Conservation (phyloP, 2,113 vertebrate genomes). For the Nyctereutes procyonoides region DNA sequence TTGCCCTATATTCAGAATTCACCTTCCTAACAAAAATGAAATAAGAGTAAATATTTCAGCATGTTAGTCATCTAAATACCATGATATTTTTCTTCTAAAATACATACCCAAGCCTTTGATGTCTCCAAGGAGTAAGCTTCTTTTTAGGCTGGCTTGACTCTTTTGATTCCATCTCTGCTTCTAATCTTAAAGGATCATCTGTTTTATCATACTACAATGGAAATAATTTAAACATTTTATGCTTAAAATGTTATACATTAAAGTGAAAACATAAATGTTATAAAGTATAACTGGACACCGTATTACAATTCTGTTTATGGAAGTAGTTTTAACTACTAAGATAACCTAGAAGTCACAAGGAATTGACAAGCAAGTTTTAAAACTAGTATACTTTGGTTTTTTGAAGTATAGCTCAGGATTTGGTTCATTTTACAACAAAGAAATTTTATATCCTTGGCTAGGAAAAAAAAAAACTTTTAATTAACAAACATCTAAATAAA, state of each 20-base stretch:
- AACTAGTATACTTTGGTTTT: background rate
- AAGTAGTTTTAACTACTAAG: constrained; percentile 39
- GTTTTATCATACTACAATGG: constrained; percentile 86
- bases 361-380: constrained; percentile 54
- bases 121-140: constrained; percentile 82
- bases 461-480: background rate
- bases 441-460: constrained; percentile 35
- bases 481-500: constrained; percentile 47
- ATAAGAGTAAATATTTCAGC: constrained; percentile 61
- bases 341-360: constrained; percentile 23
- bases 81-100: constrained; percentile 71
- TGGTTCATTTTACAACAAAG: constrained; percentile 45
- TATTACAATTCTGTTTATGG: constrained; percentile 33
- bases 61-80: constrained; percentile 58
- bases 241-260: constrained; percentile 35
- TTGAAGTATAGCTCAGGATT: background rate
- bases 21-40: constrained; percentile 86
- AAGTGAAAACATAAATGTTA: constrained; percentile 9
- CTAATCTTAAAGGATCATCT: constrained; percentile 84
- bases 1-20: constrained; percentile 92
- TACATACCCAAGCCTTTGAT: constrained; percentile 87
- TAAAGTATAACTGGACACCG: background rate
- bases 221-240: constrained; percentile 82
- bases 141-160: constrained; percentile 83
- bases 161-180: constrained; percentile 84